Percentiles rank a stretch among this genome's conserved stretches.
These are phyloP conservation scores for Neocrepidodera transversa DNA, from an alignment of 2,888 invertebrate species.

Conservation along the genomic window DNA sequence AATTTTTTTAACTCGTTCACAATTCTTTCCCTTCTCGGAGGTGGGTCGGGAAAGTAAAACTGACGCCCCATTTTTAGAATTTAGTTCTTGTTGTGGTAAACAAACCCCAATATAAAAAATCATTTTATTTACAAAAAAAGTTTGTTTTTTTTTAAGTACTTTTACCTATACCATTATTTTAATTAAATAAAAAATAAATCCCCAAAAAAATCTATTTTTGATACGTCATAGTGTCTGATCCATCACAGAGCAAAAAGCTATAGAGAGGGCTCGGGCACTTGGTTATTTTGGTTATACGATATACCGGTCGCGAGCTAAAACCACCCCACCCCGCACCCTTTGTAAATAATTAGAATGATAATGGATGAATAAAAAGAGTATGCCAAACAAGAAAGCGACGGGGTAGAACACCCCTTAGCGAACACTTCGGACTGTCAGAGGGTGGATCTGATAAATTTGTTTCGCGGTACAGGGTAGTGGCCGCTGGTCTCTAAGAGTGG, in stretches of 20 bases:
- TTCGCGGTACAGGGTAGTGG: constrained; percentile 52
- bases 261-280: constrained; percentile 57
- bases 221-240: too few species aligned
- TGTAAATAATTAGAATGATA: constrained; percentile 62
- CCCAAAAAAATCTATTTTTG: too few species aligned
- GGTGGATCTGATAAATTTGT: constrained; percentile 60
- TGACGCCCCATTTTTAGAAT: too few species aligned
- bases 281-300: constrained; percentile 60
- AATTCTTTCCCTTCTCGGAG: too few species aligned
- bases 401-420: constrained; percentile 52
- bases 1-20: too few species aligned
- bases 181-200: too few species aligned
- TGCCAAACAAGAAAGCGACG: constrained; percentile 55
- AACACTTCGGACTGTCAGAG: constrained; percentile 58
- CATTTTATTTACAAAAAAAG: too few species aligned
- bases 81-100: too few species aligned
- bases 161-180: too few species aligned
- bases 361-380: constrained; percentile 60
- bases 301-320: constrained; percentile 39
- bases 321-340: constrained; percentile 50
- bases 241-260: background rate
- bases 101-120: too few species aligned
- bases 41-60: too few species aligned
- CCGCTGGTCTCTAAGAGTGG: constrained; percentile 54
- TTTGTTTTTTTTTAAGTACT: too few species aligned